Base-by-base conservation (phyloP, 2,113 vertebrate species). In the Pseudorhombus dupliciocellatus region DNA sequence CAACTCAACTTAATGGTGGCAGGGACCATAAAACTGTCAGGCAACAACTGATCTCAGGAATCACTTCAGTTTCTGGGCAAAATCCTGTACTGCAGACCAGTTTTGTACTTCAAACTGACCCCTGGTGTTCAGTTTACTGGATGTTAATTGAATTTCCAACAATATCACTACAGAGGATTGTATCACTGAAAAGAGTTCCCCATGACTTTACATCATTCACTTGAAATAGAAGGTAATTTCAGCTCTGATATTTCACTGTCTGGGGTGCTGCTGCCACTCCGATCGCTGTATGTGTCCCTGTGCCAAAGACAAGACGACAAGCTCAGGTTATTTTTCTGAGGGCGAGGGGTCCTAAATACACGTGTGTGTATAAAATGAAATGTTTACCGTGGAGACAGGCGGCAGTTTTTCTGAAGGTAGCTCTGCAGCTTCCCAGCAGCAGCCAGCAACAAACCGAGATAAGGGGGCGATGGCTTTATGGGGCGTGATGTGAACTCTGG, bases 401-500 rank as follows among this genome's bases (percentile, higher is more conserved):
- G 92, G 77, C 96, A 97, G 73, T 95, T 96, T 71, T 96, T 98
- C 73, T 96, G 95, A 0, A 99, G 87, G 73, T 95, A 97, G 85
- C 94, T 94, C 0, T 91, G 91, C 12, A 99, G 95, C 62, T 95
- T 94, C 34, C 96, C 97, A 0, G 95, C 94, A 2, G 96, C 94
- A 0, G 97, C 96, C 86, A 99, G 84, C 20, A 98, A 91, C 44
- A 99, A 91, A 58, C 97, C 97, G 0, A 98, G 95, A 83, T 99
- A 99, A 0, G 97, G 97, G 0, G 97, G 97, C 0, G 97, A 99
- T 0, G 97, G 97, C 50, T 98, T 98, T 61, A 99, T 98, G 20
- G 97, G 97, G 1, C 97, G 94, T 7, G 97, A 99, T 37, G 97
- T 96, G 89, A 99, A 99, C 83, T 99, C 97, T 0, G 97, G 97